Evolutionary conservation across 2,797 vertebrate genomes (phyloP).

Genomic region (Tachyglossus aculeatus): DNA sequence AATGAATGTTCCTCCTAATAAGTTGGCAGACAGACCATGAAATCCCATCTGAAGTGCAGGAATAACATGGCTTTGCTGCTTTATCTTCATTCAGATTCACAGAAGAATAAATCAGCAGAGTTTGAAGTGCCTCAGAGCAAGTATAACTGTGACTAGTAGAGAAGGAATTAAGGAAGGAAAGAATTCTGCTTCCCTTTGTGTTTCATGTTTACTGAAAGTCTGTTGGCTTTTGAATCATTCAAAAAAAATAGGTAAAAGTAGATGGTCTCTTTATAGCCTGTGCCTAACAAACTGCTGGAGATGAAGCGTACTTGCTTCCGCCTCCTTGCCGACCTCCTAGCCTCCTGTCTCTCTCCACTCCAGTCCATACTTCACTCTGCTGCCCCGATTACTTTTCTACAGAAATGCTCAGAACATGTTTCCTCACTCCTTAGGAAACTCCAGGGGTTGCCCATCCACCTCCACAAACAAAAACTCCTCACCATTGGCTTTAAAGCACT

Average conservation of each 20-base stretch:
- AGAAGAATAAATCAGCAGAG: slow-evolving; percentile 46
- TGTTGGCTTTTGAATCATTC: slow-evolving; percentile 21
- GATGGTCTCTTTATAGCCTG: slow-evolving; percentile 2
- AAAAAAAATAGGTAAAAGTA: background rate
- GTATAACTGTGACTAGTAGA: background rate
- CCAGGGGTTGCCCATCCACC: too few species aligned
- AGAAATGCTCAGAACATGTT: too few species aligned
- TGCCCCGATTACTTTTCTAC: too few species aligned
- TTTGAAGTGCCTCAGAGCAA: slow-evolving; percentile 40
- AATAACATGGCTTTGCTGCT: slow-evolving; percentile 12
- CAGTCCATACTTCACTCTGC: too few species aligned
- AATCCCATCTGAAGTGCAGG: slow-evolving; percentile 45
- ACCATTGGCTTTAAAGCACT: too few species aligned
- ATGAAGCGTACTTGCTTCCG: background rate
- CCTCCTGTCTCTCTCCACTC: too few species aligned
- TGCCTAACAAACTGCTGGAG: background rate
- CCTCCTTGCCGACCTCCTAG: too few species aligned
- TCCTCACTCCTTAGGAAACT: too few species aligned
- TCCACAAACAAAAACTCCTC: too few species aligned
- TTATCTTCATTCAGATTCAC: slow-evolving; percentile 60
- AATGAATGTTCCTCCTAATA: slow-evolving; percentile 26
- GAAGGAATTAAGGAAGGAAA: slow-evolving; percentile 23
- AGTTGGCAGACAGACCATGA: slow-evolving; percentile 53
- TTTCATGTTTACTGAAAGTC: background rate
- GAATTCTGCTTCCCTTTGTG: slow-evolving; percentile 39